A percentile compares a stretch with the other conserved stretches of the same genome.
These are phyloP conservation scores for Eudyptes chrysolophus DNA, from an alignment of 2,113 vertebrate genomes.

Conservation along the genomic window DNA sequence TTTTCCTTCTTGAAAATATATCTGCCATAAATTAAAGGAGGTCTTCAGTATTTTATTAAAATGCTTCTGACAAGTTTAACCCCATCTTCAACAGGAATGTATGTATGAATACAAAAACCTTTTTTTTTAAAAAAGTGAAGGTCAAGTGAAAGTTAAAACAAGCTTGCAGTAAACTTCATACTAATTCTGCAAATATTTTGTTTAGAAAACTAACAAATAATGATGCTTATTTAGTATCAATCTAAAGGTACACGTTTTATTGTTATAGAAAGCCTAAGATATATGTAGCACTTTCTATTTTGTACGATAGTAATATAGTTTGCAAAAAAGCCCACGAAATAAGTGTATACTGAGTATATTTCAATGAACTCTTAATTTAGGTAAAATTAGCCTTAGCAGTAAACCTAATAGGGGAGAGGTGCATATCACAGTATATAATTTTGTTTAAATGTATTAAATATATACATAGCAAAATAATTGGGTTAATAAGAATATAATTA, in stretches of 20 bases:
- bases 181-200: neutral
- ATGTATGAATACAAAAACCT: neutral
- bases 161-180: neutral
- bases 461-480: neutral
- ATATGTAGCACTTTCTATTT: neutral
- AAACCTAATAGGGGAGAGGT: neutral
- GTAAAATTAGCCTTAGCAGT: neutral
- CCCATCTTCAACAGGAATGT: slow-evolving; percentile 13
- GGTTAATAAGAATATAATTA: neutral
- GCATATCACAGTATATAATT: neutral
- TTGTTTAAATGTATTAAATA: neutral
- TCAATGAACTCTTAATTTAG: neutral
- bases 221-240: neutral
- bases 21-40: slow-evolving; percentile 76
- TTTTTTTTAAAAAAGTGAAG: neutral
- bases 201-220: neutral
- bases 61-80: slow-evolving; percentile 68
- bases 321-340: neutral
- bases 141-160: slow-evolving; percentile 55
- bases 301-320: neutral
- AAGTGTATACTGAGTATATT: neutral
- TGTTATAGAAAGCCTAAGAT: neutral
- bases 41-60: slow-evolving; percentile 73
- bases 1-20: slow-evolving; percentile 77
- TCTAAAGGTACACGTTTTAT: neutral